These are phyloP conservation scores for Dasypolia templi DNA, from an alignment of 2,888 invertebrate genomes.

Conservation along the genomic window DNA sequence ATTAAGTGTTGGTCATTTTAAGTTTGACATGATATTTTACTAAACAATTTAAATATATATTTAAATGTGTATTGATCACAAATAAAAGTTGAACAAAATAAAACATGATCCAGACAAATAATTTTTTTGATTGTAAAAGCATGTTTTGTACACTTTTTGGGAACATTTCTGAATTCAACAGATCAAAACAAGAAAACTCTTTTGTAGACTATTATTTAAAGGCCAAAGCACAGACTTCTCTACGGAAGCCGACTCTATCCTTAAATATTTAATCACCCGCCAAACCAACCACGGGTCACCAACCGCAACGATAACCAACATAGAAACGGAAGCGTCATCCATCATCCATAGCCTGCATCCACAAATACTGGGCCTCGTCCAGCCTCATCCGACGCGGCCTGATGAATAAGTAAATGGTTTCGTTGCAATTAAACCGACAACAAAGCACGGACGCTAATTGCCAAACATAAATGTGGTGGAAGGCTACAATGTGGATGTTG, in stretches of 20 bases:
- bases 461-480: slow-evolving; percentile 64
- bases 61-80: too few relatives aligned
- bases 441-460: slow-evolving; percentile 72
- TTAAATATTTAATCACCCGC: not conserved
- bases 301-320: slow-evolving; percentile 35
- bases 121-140: not conserved
- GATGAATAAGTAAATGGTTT: slow-evolving; percentile 78
- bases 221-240: not conserved
- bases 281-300: not conserved
- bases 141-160: too few relatives aligned
- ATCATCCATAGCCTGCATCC: slow-evolving; percentile 51
- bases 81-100: too few relatives aligned
- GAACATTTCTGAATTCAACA: not conserved
- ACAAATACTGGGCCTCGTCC: slow-evolving; percentile 42
- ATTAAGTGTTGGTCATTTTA: too few relatives aligned
- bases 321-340: slow-evolving; percentile 41
- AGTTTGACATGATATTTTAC: too few relatives aligned
- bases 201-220: not conserved
- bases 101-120: too few relatives aligned
- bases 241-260: too few relatives aligned
- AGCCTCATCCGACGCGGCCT: slow-evolving; percentile 63
- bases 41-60: too few relatives aligned
- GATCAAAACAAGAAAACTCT: not conserved
- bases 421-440: slow-evolving; percentile 75
- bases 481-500: slow-evolving; percentile 12